Evolutionary conservation across 2,113 vertebrate species (phyloP), one percentile per base, ranked within the genome.

Genomic region (Rostratula benghalensis): DNA sequence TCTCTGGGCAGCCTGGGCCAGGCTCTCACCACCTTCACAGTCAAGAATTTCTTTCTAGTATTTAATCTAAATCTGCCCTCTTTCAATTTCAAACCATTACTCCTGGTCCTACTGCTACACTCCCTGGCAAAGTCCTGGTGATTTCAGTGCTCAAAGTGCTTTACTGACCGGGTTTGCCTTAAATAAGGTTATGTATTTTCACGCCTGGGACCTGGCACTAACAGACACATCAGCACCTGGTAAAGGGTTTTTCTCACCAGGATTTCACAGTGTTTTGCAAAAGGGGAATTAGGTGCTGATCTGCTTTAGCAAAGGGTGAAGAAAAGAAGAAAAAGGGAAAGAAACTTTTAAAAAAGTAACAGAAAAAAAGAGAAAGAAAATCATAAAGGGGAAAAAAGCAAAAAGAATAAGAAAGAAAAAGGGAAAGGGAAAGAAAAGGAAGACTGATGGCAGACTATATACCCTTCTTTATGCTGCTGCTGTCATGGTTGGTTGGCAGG

Each of bases 251-350:
- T 68, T 69, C 56, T 65, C 67, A 43, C 11, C 35, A 11, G 51
- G 25, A 25, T 27, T 31, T 80, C 46, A 16, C 10, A 46, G 45
- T 0, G 2, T 11, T 69, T 74, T 0, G 1, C 24, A 13, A 35
- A 18, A 50, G 30, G 21, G 30, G 28, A 67, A 53, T 5, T 43
- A 15, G 43, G 15, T 30, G 13, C 4, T 28, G 71, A 21, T 41
- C 23, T 68, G 53, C 22, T 45, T 39, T 21, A 57, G 60, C 5
- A 35, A 57, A 78, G 60, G 37, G 21, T 45, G 59, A 73, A 71
- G 31, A 30, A 53, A 45, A 25, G 35, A 25, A 48, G 35, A 13
- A 41, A 77, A 57, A 30, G 10, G 11, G 15, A 16, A 48, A 69
- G 11, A 27, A 25, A 41, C 27, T 6, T 10, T 31, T 21, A 7